phyloP scores from a whole-genome alignment of 2,113 vertebrate genomes.

The Cranoglanis bouderius region DNA sequence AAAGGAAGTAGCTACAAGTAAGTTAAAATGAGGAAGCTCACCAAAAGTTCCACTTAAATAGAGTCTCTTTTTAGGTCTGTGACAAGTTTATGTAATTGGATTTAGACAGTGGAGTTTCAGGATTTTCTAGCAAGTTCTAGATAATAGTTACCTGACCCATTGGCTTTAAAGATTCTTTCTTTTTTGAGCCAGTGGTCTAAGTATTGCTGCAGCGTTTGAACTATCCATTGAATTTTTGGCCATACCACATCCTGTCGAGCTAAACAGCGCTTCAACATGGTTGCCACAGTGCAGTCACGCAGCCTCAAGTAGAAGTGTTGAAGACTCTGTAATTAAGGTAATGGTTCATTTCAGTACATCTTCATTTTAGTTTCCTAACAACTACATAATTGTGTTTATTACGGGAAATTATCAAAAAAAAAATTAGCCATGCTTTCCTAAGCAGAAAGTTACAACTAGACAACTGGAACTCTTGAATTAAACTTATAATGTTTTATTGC shows the following conservation, averaged over 20 bases:
- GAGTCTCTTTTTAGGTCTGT: background rate
- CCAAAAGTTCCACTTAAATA: conserved; percentile 51
- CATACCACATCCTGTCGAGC: conserved; percentile 56
- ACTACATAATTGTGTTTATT: background rate
- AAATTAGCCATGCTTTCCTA: background rate
- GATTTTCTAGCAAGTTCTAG: background rate
- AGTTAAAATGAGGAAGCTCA: conserved; percentile 60
- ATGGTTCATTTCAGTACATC: background rate
- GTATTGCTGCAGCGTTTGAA: conserved; percentile 41
- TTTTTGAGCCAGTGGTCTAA: conserved; percentile 16
- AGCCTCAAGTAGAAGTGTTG: conserved; percentile 40
- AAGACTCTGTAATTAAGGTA: conserved; percentile 33
- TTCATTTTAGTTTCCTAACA: background rate
- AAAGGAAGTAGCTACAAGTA: conserved; percentile 59
- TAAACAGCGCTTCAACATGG: conserved; percentile 52
- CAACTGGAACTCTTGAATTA: background rate
- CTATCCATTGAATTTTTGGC: conserved; percentile 52
- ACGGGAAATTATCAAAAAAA: background rate
- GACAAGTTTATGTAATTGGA: background rate
- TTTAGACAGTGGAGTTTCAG: background rate
- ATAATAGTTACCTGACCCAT: background rate
- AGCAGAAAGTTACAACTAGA: background rate
- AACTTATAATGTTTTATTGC: background rate
- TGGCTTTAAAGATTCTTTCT: background rate
- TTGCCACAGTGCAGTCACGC: conserved; percentile 27